Conservation (phyloP, 2,888 invertebrate species). For the Chaitophorus viminalis region DNA sequence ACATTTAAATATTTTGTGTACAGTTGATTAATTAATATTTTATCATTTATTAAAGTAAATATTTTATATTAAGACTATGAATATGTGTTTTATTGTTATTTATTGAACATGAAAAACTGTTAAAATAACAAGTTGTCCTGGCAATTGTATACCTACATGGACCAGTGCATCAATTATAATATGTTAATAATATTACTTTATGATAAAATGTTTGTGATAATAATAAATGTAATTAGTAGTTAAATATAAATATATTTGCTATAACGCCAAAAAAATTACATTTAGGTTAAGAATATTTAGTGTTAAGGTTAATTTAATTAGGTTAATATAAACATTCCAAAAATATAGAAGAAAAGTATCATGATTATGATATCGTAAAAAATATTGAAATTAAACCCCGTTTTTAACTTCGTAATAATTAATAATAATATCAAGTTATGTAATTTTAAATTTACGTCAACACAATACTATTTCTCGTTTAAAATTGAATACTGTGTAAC, state of each 20-base stretch:
- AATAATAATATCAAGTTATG: no score
- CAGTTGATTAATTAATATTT: not conserved
- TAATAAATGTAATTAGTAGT: not conserved
- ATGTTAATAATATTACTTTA: not conserved
- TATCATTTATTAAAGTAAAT: not conserved
- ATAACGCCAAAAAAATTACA: not conserved
- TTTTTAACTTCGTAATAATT: no score
- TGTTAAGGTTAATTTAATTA: not conserved
- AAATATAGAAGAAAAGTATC: no score
- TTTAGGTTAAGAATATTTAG: not conserved
- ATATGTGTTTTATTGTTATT: not conserved
- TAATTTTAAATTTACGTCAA: no score
- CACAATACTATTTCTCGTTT: no score
- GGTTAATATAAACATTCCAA: not conserved
- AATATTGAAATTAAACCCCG: no score
- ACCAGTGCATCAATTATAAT: not conserved
- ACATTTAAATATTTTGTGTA: no score
- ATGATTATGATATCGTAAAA: no score
- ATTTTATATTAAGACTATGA: not conserved
- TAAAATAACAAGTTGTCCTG: no score
- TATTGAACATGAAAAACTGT: not conserved
- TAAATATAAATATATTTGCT: no score
- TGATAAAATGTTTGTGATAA: not conserved
- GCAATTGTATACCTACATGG: no score
- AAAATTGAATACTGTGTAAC: no score